A percentile compares a stretch with the other conserved stretches of the same genome.
These are phyloP conservation scores for Eclectus roratus DNA, from an alignment of 2,113 vertebrate species.

Conservation along the genomic window DNA sequence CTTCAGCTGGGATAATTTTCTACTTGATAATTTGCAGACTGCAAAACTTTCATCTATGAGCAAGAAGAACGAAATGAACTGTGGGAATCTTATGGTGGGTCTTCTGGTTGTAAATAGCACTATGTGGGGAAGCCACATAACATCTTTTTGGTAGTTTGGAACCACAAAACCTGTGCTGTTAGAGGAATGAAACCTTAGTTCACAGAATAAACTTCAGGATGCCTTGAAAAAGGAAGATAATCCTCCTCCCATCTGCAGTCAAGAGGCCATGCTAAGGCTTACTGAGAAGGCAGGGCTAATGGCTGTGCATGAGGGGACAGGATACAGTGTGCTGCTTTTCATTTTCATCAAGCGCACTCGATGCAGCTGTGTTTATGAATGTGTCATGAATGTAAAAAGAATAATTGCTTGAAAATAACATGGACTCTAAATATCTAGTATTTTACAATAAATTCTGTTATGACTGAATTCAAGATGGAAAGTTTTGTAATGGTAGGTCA, in stretches of 20 bases:
- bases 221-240: not conserved
- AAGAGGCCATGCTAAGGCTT: not conserved
- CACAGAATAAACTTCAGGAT: not conserved
- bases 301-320: not conserved
- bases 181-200: not conserved
- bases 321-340: conserved; percentile 60
- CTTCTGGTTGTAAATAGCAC: not conserved
- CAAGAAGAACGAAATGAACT: not conserved
- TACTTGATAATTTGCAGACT: not conserved
- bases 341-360: not conserved
- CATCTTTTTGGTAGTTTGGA: not conserved
- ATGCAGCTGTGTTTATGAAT: conserved; percentile 79
- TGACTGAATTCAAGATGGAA: conserved; percentile 84
- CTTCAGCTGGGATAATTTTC: not conserved
- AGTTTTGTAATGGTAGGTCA: conserved; percentile 88
- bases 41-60: not conserved
- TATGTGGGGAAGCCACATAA: not conserved
- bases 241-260: not conserved
- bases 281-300: not conserved
- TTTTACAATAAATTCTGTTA: conserved; percentile 92
- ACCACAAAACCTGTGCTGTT: not conserved
- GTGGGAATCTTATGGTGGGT: not conserved
- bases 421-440: conserved; percentile 87
- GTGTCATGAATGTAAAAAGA: conserved; percentile 75
- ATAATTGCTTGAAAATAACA: conserved; percentile 76